phyloP scores from a whole-genome alignment of 2,888 invertebrate species.

The Cremastinae sp. region DNA sequence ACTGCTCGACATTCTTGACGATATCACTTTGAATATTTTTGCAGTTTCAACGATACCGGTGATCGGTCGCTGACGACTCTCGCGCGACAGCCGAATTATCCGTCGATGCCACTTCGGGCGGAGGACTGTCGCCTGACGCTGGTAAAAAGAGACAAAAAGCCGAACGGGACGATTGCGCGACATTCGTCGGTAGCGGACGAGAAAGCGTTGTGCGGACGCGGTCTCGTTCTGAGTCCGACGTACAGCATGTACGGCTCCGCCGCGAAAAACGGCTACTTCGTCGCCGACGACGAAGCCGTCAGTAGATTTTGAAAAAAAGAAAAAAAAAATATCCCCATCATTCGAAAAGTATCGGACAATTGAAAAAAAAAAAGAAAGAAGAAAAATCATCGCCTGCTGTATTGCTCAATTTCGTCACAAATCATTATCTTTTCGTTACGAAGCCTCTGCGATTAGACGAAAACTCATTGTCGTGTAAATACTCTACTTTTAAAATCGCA shows the following conservation, averaged over 20 bases:
- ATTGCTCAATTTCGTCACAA: slow-evolving; percentile 38
- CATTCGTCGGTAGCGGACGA: slow-evolving; percentile 76
- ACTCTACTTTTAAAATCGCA: slow-evolving; percentile 16
- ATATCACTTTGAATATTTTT: too few relatives aligned
- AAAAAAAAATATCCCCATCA: slow-evolving; percentile 2
- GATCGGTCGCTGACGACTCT: slow-evolving; percentile 77
- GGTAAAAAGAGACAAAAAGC: slow-evolving; percentile 72
- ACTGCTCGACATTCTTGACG: too few relatives aligned
- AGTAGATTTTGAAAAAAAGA: slow-evolving; percentile 73
- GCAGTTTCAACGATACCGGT: slow-evolving; percentile 79
- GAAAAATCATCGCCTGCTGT: slow-evolving; percentile 22
- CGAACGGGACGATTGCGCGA: slow-evolving; percentile 69
- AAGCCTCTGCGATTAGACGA: slow-evolving; percentile 17
- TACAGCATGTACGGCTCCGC: slow-evolving; percentile 78
- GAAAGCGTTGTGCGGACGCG: slow-evolving; percentile 67
- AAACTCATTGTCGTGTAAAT: slow-evolving; percentile 36
- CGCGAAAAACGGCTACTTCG: slow-evolving; percentile 74
- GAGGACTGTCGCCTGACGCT: slow-evolving; percentile 77
- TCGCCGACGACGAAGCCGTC: slow-evolving; percentile 78
- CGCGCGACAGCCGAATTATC: slow-evolving; percentile 78
- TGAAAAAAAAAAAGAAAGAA: too few relatives aligned
- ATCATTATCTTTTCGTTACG: slow-evolving; percentile 9
- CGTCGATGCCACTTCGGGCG: slow-evolving; percentile 77
- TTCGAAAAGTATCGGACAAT: slow-evolving; percentile 19
- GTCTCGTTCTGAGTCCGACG: slow-evolving; percentile 76